A percentile compares a stretch with the other conserved stretches of the same genome.
These are phyloP conservation scores for Gortyna flavago DNA, from an alignment of 2,888 invertebrate genomes.

Conservation along the genomic window DNA sequence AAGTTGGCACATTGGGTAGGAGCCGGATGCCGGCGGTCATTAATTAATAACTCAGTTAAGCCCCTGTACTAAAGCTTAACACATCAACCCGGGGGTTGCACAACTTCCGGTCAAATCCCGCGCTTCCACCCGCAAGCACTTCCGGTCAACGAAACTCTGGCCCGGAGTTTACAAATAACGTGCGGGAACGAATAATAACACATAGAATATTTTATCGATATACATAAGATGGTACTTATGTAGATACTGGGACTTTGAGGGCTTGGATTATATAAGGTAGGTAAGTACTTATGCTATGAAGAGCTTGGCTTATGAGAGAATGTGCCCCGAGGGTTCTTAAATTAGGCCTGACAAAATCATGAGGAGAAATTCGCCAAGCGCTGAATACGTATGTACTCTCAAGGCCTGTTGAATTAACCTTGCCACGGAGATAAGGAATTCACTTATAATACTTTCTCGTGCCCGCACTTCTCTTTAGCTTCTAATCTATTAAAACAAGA, in stretches of 20 bases:
- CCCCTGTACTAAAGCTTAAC: slow-evolving; percentile 84
- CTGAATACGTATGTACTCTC: slow-evolving; percentile 63
- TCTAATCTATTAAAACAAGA: slow-evolving; percentile 14
- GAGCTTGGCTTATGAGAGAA: slow-evolving; percentile 61
- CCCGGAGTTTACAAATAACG: slow-evolving; percentile 74
- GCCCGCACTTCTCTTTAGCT: slow-evolving; percentile 35
- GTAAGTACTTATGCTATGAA: slow-evolving; percentile 53
- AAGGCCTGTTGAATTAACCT: slow-evolving; percentile 66
- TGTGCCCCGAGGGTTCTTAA: slow-evolving; percentile 65
- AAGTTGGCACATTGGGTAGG: slow-evolving; percentile 73
- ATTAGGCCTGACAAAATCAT: slow-evolving; percentile 70
- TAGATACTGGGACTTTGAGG: slow-evolving; percentile 15
- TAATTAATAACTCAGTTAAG: slow-evolving; percentile 88
- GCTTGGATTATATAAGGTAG: slow-evolving; percentile 57
- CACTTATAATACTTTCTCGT: slow-evolving; percentile 63
- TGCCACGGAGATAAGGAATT: slow-evolving; percentile 65
- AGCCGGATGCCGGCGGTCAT: slow-evolving; percentile 82
- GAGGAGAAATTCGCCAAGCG: slow-evolving; percentile 66
- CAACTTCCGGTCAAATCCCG: slow-evolving; percentile 88
- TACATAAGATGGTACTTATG: slow-evolving; percentile 30
- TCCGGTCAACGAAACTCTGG: slow-evolving; percentile 85
- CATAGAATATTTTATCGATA: slow-evolving; percentile 58
- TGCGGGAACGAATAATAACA: slow-evolving; percentile 56
- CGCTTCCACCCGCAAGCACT: slow-evolving; percentile 82
- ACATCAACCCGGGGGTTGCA: slow-evolving; percentile 82